Evolutionary conservation across 2,113 vertebrate genomes (phyloP).

Genomic region (Aleadryas rufinucha): DNA sequence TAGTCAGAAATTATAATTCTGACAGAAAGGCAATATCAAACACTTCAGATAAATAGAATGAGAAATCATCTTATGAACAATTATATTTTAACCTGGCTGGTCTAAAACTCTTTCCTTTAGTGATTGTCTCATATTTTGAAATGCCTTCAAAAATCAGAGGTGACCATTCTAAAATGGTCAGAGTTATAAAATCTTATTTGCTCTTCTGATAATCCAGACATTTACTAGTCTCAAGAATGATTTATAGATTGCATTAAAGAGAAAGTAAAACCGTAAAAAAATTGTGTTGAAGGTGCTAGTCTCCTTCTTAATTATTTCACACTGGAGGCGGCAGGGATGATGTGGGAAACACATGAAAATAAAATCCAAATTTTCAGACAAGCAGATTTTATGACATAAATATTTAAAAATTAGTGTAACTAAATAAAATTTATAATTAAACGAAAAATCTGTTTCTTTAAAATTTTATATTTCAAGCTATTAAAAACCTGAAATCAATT

Average conservation of each 20-base stretch:
- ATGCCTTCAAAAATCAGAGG: not conserved
- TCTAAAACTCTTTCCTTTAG: not conserved
- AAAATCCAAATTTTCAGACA: not conserved
- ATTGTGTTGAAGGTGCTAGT: not conserved
- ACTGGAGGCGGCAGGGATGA: rapidly evolving
- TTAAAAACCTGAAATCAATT: not conserved
- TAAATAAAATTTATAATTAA: not conserved
- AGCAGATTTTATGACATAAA: not conserved
- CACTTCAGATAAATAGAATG: not conserved
- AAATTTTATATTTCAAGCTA: not conserved
- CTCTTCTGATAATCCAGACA: not conserved
- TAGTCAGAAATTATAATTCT: not conserved
- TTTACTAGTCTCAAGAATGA: not conserved
- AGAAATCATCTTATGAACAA: not conserved
- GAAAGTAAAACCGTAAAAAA: not conserved
- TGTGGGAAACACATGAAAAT: not conserved
- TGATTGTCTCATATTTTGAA: not conserved
- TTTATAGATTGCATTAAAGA: not conserved
- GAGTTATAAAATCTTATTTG: not conserved
- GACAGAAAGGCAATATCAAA: conserved; percentile 33
- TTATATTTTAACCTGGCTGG: not conserved
- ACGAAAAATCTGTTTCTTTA: not conserved
- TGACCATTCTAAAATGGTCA: not conserved
- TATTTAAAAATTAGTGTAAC: not conserved
- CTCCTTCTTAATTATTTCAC: not conserved